phyloP scores from a whole-genome alignment of 2,113 vertebrate species.

The Mugil cephalus region DNA sequence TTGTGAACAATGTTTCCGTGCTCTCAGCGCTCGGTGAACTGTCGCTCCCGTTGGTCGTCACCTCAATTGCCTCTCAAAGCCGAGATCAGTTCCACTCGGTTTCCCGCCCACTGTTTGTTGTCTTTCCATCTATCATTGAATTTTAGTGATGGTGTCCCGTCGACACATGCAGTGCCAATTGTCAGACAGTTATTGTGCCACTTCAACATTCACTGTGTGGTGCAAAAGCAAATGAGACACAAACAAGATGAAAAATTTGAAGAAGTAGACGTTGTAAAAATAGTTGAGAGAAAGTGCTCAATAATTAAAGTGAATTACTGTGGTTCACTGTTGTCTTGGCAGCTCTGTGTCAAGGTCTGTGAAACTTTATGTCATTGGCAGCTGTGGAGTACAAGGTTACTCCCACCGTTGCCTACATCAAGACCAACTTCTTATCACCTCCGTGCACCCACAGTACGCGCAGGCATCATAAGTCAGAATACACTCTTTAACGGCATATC shows the following conservation, averaged over 20 bases:
- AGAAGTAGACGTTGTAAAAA: slow-evolving; percentile 16
- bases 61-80: too few species aligned
- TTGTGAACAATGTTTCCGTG: too few species aligned
- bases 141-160: too few species aligned
- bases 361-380: slow-evolving; percentile 51
- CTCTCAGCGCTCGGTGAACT: too few species aligned
- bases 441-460: neutral
- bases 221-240: slow-evolving; percentile 11
- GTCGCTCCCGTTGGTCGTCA: too few species aligned
- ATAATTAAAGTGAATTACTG: slow-evolving; percentile 16
- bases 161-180: too few species aligned
- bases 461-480: slow-evolving; percentile 1
- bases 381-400: slow-evolving; percentile 56
- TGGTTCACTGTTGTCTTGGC: neutral
- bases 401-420: slow-evolving; percentile 46
- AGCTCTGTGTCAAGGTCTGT: slow-evolving; percentile 28
- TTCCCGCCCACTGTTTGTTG: too few species aligned
- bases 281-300: slow-evolving; percentile 19
- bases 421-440: slow-evolving; percentile 34
- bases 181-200: too few species aligned
- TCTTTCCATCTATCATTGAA: too few species aligned
- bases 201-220: too few species aligned
- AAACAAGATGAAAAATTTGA: too few species aligned
- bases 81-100: too few species aligned
- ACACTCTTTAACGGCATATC: neutral